Conservation (phyloP, 2,113 vertebrate genomes). For the Orycteropus afer region DNA sequence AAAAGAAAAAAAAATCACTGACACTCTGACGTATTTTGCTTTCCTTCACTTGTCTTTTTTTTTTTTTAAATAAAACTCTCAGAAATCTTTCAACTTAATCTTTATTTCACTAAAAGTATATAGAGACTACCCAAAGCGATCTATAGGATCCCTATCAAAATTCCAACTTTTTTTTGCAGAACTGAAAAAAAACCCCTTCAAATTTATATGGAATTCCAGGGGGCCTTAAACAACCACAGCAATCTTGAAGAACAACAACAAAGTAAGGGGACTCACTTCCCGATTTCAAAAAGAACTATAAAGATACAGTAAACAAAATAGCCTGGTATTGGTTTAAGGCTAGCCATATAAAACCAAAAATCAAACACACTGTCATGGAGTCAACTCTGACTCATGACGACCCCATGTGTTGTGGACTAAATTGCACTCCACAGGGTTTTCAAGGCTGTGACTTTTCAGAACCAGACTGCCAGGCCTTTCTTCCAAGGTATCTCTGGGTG, state of each 20-base stretch:
- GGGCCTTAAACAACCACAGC: background rate
- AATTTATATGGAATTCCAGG: no score
- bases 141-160: no score
- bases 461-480: background rate
- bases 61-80: background rate
- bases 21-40: background rate
- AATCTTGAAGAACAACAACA: background rate
- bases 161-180: no score
- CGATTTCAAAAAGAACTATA: background rate
- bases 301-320: background rate
- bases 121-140: no score
- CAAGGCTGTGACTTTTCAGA: background rate
- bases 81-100: background rate
- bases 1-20: background rate
- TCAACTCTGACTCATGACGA: background rate
- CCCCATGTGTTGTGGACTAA: background rate
- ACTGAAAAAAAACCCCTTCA: no score
- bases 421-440: background rate
- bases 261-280: background rate
- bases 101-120: conserved; percentile 46
- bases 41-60: background rate
- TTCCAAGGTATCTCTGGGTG: no score
- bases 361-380: background rate
- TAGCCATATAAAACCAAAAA: background rate
- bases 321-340: background rate